phyloP scores from a whole-genome alignment of 2,113 vertebrate species.

The Hipposideros armiger region DNA sequence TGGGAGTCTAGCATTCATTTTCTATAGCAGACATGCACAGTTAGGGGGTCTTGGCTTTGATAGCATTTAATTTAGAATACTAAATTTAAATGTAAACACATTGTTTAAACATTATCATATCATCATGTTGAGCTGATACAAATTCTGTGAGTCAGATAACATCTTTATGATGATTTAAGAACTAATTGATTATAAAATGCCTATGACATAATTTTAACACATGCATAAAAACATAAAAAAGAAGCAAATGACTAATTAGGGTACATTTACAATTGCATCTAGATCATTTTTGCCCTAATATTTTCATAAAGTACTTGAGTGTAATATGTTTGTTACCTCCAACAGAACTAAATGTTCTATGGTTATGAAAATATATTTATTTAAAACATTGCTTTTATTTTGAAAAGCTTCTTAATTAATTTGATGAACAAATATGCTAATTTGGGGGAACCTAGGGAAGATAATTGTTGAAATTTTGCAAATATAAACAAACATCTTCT shows the following conservation, averaged over 20 bases:
- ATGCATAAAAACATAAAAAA: conserved; percentile 26
- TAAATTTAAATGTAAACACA: conserved; percentile 48
- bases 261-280: conserved; percentile 48
- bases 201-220: conserved; percentile 53
- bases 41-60: background rate
- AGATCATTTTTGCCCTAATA: conserved; percentile 54
- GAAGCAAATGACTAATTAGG: conserved; percentile 54
- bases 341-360: conserved; percentile 88
- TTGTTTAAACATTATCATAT: conserved; percentile 1
- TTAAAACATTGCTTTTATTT: conserved; percentile 93
- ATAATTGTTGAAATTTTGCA: conserved; percentile 87
- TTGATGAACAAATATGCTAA: conserved; percentile 90
- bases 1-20: background rate
- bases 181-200: background rate
- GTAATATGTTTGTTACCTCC: conserved; percentile 87
- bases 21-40: background rate
- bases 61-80: background rate
- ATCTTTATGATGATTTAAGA: conserved; percentile 44
- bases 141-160: conserved; percentile 44
- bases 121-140: background rate
- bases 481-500: conserved; percentile 84
- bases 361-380: conserved; percentile 91
- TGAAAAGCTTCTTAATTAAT: conserved; percentile 92
- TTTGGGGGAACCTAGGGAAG: conserved; percentile 86
- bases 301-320: conserved; percentile 87